Conservation (phyloP, 2,113 vertebrate species). For the Lethenteron camtschaticum region DNA sequence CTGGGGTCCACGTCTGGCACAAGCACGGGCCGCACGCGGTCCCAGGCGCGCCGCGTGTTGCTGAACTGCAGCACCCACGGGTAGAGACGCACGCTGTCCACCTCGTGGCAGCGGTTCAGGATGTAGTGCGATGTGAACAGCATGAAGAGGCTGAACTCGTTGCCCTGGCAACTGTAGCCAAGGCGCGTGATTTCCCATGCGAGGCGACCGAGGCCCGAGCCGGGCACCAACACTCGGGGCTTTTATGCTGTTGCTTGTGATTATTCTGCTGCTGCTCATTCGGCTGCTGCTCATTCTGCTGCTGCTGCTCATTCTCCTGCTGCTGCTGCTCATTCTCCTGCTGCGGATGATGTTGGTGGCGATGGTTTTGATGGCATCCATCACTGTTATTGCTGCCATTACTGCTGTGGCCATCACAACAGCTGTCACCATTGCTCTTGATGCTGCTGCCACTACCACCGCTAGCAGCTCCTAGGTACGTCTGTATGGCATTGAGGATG, state of each 20-base stretch:
- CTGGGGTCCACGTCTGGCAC: conserved; percentile 90
- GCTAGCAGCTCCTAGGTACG: conserved; percentile 59
- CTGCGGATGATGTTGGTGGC: no score
- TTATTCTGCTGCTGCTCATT: no score
- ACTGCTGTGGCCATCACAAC: background rate
- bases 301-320: no score
- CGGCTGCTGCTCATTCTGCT: no score
- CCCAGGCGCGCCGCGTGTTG: conserved; percentile 74
- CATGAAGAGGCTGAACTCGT: conserved; percentile 99
- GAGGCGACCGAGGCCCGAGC: conserved; percentile 83
- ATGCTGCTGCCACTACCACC: conserved; percentile 28
- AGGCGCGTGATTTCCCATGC: conserved; percentile 88
- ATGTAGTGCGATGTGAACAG: conserved; percentile 98
- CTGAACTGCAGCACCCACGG: conserved; percentile 99
- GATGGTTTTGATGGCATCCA: no score
- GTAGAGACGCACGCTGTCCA: conserved; percentile 68
- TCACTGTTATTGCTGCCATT: no score
- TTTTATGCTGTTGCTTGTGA: no score
- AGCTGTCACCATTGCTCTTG: conserved; percentile 2
- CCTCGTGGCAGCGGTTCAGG: conserved; percentile 65
- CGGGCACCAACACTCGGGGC: conserved; percentile 64
- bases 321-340: no score
- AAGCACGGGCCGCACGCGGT: conserved; percentile 65
- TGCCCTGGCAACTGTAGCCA: conserved; percentile 89
- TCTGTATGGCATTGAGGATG: conserved; percentile 70